A percentile compares a stretch with the other conserved stretches of the same genome.
These are phyloP conservation scores for Schlechtendalia chinensis DNA, from an alignment of 1,140 invertebrate species.

Conservation along the genomic window DNA sequence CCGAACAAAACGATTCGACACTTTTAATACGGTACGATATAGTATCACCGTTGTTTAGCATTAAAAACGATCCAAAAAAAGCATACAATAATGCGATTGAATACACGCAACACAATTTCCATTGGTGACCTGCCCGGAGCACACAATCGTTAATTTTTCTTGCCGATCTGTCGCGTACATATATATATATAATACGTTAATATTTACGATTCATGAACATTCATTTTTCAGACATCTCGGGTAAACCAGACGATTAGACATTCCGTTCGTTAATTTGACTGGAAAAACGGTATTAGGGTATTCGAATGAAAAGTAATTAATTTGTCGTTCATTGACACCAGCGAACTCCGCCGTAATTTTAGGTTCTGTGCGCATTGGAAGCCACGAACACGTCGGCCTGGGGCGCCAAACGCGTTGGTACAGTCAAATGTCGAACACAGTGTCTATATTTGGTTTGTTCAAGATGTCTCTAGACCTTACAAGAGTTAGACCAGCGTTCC, in stretches of 20 bases:
- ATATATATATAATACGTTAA: slow-evolving; percentile 6
- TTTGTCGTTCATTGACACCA: not conserved
- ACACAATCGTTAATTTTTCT: too few relatives aligned
- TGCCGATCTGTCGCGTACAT: too few relatives aligned
- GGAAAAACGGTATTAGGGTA: not conserved
- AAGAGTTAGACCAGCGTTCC: too few relatives aligned
- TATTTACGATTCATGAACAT: not conserved
- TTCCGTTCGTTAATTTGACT: not conserved
- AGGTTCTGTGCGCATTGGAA: not conserved
- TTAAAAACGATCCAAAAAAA: not conserved
- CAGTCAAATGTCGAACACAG: not conserved
- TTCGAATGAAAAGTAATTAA: not conserved
- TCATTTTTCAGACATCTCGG: slow-evolving; percentile 20
- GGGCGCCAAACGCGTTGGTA: too few relatives aligned
- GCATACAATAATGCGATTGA: slow-evolving; percentile 13
- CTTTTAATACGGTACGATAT: not conserved
- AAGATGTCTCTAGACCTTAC: too few relatives aligned
- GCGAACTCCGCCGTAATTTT: slow-evolving; percentile 34
- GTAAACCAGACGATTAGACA: slow-evolving; percentile 8
- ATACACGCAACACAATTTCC: slow-evolving; percentile 41
- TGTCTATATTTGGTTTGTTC: slow-evolving; percentile 15
- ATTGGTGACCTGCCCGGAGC: too few relatives aligned
- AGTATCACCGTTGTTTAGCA: not conserved
- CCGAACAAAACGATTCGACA: slow-evolving; percentile 11
- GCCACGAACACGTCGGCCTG: not conserved